Evolutionary conservation across 2,888 invertebrate species (phyloP).

Genomic region (Chrysolina oricalcia): DNA sequence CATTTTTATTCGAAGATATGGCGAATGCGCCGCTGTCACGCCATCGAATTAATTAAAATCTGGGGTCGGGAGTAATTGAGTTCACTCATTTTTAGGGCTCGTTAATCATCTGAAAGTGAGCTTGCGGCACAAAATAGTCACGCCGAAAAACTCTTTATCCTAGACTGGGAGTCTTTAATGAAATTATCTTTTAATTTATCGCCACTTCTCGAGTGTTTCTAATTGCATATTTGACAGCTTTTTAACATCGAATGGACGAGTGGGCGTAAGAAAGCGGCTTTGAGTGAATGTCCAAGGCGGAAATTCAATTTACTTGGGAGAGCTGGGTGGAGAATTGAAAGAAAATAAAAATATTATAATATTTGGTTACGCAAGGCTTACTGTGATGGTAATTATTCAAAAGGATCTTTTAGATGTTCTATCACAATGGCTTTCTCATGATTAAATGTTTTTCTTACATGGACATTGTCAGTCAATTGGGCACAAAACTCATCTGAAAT

Average conservation of each 20-base stretch:
- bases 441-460: no score
- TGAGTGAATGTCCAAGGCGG: background rate
- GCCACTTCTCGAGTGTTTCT: constrained; percentile 33
- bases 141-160: constrained; percentile 31
- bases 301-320: background rate
- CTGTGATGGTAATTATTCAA: background rate
- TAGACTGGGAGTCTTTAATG: constrained; percentile 32
- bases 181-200: constrained; percentile 43
- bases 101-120: constrained; percentile 32
- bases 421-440: no score
- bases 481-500: no score
- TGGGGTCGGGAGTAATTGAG: constrained; percentile 15
- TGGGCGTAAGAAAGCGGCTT: constrained; percentile 19
- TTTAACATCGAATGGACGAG: constrained; percentile 23
- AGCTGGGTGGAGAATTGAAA: background rate
- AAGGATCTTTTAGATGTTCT: no score
- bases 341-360: constrained; percentile 7
- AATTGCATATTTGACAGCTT: constrained; percentile 34
- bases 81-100: constrained; percentile 33
- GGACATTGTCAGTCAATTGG: no score
- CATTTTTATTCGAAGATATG: constrained; percentile 17
- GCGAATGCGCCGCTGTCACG: constrained; percentile 30
- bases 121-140: constrained; percentile 24
- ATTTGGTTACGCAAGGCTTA: background rate
- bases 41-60: constrained; percentile 30